Conservation (phyloP, 2,113 vertebrate species). For the Siniperca chuatsi region DNA sequence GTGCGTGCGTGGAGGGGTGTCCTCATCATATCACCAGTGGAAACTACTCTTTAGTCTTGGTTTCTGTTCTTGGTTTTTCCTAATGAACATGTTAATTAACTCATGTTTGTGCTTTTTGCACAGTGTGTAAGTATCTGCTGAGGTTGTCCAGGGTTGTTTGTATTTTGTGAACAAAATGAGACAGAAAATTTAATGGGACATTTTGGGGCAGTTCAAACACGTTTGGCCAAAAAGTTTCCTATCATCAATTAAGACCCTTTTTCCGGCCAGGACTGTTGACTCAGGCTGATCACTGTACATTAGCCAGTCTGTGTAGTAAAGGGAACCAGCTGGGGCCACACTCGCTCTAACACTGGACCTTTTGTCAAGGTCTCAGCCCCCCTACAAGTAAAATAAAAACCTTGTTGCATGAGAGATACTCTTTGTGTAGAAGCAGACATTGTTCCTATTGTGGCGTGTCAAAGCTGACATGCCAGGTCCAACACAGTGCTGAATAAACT, state of each 20-base stretch:
- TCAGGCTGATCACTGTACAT: conserved; percentile 83
- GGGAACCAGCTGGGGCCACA: conserved; percentile 83
- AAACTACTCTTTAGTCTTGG: conserved; percentile 19
- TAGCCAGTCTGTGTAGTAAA: conserved; percentile 79
- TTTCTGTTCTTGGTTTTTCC: conserved; percentile 48
- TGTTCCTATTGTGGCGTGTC: conserved; percentile 81
- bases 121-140: conserved; percentile 11
- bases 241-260: conserved; percentile 79
- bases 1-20: neutral
- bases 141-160: conserved; percentile 58
- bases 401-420: conserved; percentile 76
- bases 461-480: conserved; percentile 75
- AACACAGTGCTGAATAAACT: conserved; percentile 80
- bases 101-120: conserved; percentile 28
- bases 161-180: conserved; percentile 57
- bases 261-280: conserved; percentile 80
- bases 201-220: conserved; percentile 69
- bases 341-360: conserved; percentile 79
- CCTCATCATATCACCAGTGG: conserved; percentile 2
- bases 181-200: conserved; percentile 63
- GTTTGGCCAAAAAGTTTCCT: conserved; percentile 69
- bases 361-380: conserved; percentile 80
- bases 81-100: conserved; percentile 51
- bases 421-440: conserved; percentile 75
- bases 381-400: conserved; percentile 74